These are phyloP conservation scores for Diploptera punctata DNA, from an alignment of 2,888 invertebrate species.

Conservation along the genomic window DNA sequence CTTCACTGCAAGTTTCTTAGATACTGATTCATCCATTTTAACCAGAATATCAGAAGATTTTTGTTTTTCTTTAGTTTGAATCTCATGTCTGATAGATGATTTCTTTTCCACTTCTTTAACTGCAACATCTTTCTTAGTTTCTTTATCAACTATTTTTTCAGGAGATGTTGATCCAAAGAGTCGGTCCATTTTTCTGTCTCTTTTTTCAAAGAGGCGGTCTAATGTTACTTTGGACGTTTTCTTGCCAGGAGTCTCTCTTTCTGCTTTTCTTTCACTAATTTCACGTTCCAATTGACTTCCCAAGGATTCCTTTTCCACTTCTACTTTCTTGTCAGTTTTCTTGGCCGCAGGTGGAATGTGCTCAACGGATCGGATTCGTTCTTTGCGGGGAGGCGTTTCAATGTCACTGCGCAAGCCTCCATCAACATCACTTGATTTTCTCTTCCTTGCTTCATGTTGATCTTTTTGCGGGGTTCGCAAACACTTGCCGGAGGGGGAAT, in stretches of 20 bases:
- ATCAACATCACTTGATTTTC: slow-evolving; percentile 53
- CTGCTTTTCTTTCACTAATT: slow-evolving; percentile 53
- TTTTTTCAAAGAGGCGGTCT: slow-evolving; percentile 61
- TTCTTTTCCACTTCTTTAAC: slow-evolving; percentile 45
- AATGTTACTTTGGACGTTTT: slow-evolving; percentile 59
- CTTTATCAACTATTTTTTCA: slow-evolving; percentile 43
- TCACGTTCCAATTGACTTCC: slow-evolving; percentile 53
- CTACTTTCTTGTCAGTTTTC: slow-evolving; percentile 65
- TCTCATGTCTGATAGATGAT: slow-evolving; percentile 35
- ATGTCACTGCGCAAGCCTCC: slow-evolving; percentile 32
- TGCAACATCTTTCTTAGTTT: slow-evolving; percentile 46
- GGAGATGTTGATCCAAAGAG: slow-evolving; percentile 48
- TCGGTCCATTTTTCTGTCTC: slow-evolving; percentile 45
- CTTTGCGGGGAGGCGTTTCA: slow-evolving; percentile 52
- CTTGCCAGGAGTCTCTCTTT: slow-evolving; percentile 55
- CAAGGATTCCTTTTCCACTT: slow-evolving; percentile 40
- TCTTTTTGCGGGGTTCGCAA: slow-evolving; percentile 40
- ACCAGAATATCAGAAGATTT: slow-evolving; percentile 2
- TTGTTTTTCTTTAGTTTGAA: slow-evolving; percentile 36
- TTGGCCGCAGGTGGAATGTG: slow-evolving; percentile 53
- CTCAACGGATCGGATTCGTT: slow-evolving; percentile 65
- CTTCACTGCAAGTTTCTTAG: background rate
- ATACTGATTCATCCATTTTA: slow-evolving; percentile 2
- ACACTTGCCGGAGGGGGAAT: slow-evolving; percentile 27
- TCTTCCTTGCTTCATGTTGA: slow-evolving; percentile 50